Percentiles rank a stretch among this genome's conserved stretches.
Evolutionary conservation across 2,888 invertebrate genomes (phyloP).

Genomic region (Baronia brevicornis): DNA sequence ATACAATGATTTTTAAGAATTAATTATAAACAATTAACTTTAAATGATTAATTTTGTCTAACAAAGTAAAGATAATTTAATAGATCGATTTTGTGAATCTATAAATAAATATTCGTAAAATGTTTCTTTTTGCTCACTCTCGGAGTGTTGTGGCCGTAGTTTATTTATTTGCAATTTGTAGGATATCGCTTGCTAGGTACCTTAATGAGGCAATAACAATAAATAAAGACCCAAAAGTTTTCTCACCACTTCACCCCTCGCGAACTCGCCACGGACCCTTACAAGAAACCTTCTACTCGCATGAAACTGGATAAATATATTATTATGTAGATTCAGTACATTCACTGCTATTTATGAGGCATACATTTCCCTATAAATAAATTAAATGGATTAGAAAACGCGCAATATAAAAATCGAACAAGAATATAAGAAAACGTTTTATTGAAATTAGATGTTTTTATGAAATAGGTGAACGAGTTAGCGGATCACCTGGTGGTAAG

Average conservation of each 20-base stretch:
- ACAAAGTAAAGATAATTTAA: too few relatives aligned
- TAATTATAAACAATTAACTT: too few relatives aligned
- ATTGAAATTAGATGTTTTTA: too few relatives aligned
- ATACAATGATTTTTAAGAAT: too few relatives aligned
- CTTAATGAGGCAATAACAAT: conserved; percentile 76
- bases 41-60: too few relatives aligned
- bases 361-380: conserved; percentile 7
- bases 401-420: conserved; percentile 1
- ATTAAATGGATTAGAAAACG: conserved; percentile 13
- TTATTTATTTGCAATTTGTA: conserved; percentile 74
- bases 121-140: conserved; percentile 50
- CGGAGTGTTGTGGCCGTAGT: conserved; percentile 44
- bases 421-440: not conserved
- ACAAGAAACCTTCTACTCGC: conserved; percentile 60
- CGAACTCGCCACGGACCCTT: conserved; percentile 52
- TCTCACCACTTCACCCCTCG: conserved; percentile 58
- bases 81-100: too few relatives aligned
- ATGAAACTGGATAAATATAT: conserved; percentile 51
- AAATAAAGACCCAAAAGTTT: conserved; percentile 75
- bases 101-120: conserved; percentile 24
- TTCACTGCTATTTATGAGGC: conserved; percentile 19
- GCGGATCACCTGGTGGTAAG: too few relatives aligned
- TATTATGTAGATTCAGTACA: conserved; percentile 34
- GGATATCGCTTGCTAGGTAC: conserved; percentile 70
- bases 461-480: too few relatives aligned